Conservation (phyloP, 1,140 invertebrate genomes). For the Agrypnia vestita region DNA sequence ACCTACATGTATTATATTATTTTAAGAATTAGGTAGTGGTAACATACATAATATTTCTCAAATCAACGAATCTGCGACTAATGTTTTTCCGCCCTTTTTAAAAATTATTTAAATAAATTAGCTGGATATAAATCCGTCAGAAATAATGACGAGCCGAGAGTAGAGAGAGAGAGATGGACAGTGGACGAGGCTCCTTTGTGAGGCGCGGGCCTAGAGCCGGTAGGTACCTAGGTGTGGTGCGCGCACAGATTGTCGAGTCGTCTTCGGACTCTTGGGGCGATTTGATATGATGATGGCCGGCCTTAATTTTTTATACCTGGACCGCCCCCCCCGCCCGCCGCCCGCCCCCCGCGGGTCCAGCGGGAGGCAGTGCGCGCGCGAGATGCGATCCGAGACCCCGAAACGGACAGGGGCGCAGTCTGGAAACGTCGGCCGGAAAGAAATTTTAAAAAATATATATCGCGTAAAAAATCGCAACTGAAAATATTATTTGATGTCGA, state of each 20-base stretch:
- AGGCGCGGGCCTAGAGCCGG: too few relatives aligned
- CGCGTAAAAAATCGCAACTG: background rate
- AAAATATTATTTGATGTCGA: background rate
- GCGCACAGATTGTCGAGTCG: background rate
- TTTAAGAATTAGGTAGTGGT: too few relatives aligned
- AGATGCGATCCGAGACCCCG: conserved; percentile 38
- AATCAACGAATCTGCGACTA: too few relatives aligned
- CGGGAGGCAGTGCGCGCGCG: conserved; percentile 30
- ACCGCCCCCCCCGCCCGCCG: background rate
- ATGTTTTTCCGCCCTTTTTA: too few relatives aligned
- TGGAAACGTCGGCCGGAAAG: background rate
- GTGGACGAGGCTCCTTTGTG: too few relatives aligned
- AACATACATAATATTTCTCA: too few relatives aligned
- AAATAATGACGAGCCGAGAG: too few relatives aligned
- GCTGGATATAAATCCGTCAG: too few relatives aligned
- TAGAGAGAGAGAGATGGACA: too few relatives aligned
- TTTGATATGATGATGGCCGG: conserved; percentile 8
- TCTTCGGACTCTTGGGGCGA: background rate
- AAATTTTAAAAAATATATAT: conserved; percentile 1
- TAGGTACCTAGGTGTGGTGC: too few relatives aligned
- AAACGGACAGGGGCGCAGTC: conserved; percentile 40
- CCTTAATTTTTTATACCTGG: conserved; percentile 43
- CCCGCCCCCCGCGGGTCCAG: background rate
- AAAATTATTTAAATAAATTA: too few relatives aligned
- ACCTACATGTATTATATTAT: too few relatives aligned